Evolutionary conservation across 2,797 vertebrate species (phyloP).

Genomic region (Coregonus ussuriensis): DNA sequence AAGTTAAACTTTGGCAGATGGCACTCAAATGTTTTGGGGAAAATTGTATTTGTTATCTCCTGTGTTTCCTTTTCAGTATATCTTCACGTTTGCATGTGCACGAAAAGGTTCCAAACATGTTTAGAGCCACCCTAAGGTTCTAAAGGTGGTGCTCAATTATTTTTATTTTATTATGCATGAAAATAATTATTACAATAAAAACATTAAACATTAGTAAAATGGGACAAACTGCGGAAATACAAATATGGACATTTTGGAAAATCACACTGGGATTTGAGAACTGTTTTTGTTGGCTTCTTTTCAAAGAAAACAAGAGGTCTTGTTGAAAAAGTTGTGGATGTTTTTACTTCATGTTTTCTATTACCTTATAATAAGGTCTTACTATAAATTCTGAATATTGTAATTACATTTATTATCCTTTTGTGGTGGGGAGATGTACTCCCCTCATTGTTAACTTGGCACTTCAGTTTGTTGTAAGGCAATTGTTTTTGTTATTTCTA

Average conservation of each 20-base stretch:
- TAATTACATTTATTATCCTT: constrained; percentile 80
- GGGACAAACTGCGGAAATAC: constrained; percentile 80
- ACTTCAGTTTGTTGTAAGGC: constrained; percentile 94
- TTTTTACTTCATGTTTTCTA: constrained; percentile 94
- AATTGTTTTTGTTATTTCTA: constrained; percentile 89
- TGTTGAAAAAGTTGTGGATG: constrained; percentile 90
- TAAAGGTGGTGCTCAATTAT: constrained; percentile 84
- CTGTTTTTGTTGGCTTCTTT: constrained; percentile 74
- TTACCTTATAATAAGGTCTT: constrained; percentile 98
- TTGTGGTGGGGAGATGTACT: constrained; percentile 89
- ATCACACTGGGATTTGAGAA: constrained; percentile 87
- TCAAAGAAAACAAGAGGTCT: constrained; percentile 81
- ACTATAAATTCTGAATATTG: constrained; percentile 76
- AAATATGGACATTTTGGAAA: constrained; percentile 66
- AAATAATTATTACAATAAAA: constrained; percentile 79
- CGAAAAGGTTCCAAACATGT: constrained; percentile 85
- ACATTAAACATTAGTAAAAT: constrained; percentile 62
- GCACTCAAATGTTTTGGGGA: too few relatives aligned
- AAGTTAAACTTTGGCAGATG: not conserved
- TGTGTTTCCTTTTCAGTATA: constrained; percentile 75
- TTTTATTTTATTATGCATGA: constrained; percentile 93
- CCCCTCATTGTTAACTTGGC: constrained; percentile 88
- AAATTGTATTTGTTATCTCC: constrained; percentile 64
- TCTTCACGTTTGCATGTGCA: constrained; percentile 92
- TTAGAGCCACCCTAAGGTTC: constrained; percentile 78